phyloP scores from a whole-genome alignment of 2,113 vertebrate species.

The Oryzias javanicus region DNA sequence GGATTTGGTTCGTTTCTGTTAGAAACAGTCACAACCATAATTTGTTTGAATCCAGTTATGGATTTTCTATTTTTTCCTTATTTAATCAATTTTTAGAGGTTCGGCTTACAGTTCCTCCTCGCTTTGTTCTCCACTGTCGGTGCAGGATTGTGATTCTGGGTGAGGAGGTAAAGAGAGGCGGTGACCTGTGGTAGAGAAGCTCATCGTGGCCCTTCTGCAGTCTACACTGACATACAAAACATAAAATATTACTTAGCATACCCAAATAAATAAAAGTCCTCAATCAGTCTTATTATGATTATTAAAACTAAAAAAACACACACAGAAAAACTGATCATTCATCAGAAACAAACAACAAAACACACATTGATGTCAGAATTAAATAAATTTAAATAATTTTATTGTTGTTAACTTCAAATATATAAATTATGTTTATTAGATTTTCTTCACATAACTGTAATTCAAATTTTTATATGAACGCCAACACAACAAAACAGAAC shows the following conservation, averaged over 20 bases:
- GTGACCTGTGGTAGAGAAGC: constrained; percentile 3
- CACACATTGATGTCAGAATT: too few species aligned
- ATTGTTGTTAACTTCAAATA: too few species aligned
- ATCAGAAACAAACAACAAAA: too few species aligned
- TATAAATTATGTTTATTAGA: too few species aligned
- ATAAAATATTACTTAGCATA: background rate
- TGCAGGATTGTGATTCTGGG: constrained; percentile 10
- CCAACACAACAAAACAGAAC: too few species aligned
- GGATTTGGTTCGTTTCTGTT: constrained; percentile 63
- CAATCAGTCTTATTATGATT: too few species aligned
- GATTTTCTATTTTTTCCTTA: background rate
- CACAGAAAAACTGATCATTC: too few species aligned
- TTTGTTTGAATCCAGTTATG: background rate
- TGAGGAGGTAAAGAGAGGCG: constrained; percentile 18
- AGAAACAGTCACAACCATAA: constrained; percentile 25
- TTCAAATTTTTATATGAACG: too few species aligned
- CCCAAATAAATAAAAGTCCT: too few species aligned
- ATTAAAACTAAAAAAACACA: too few species aligned
- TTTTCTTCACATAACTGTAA: too few species aligned
- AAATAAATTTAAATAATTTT: too few species aligned
- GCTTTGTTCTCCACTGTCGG: constrained; percentile 37
- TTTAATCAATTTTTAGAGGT: background rate
- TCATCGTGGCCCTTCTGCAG: constrained; percentile 47
- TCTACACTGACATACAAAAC: constrained; percentile 3
- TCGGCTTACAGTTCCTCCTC: constrained; percentile 47